These are phyloP conservation scores for Mythimna albipuncta DNA, from an alignment of 2,888 invertebrate species.

Conservation along the genomic window DNA sequence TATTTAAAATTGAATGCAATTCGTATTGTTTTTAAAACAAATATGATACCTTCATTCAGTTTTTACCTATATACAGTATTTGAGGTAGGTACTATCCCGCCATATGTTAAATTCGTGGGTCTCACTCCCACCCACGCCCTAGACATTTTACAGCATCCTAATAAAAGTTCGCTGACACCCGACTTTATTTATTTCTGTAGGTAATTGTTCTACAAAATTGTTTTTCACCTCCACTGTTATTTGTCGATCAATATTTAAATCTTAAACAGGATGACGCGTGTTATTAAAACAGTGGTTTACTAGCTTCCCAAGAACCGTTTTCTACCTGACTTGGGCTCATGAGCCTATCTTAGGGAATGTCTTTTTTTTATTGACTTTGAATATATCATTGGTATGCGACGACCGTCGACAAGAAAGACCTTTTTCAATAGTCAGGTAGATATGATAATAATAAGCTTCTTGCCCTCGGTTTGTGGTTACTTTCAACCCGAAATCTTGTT, in stretches of 20 bases:
- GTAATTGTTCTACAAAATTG: background rate
- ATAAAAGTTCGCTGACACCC: constrained; percentile 13
- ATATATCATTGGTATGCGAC: background rate
- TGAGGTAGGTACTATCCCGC: too few species aligned
- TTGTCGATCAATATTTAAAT: constrained; percentile 2
- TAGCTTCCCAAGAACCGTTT: background rate
- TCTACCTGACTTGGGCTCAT: constrained; percentile 12
- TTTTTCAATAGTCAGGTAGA: background rate
- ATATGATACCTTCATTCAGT: too few species aligned
- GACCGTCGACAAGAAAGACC: background rate
- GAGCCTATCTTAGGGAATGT: constrained; percentile 1
- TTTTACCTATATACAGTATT: too few species aligned
- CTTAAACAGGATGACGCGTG: constrained; percentile 1
- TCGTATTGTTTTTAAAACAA: too few species aligned
- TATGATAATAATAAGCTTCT: background rate
- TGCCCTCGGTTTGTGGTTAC: too few species aligned
- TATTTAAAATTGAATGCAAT: too few species aligned
- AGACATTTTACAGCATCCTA: constrained; percentile 2
- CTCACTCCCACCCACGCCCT: too few species aligned
- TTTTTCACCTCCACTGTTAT: background rate
- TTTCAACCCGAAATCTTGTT: too few species aligned
- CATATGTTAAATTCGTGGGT: too few species aligned
- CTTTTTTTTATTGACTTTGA: background rate
- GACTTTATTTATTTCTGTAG: background rate
- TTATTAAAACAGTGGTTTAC: background rate